Conservation (phyloP, 1,140 invertebrate genomes). For the Amphibalanus amphitrite region DNA sequence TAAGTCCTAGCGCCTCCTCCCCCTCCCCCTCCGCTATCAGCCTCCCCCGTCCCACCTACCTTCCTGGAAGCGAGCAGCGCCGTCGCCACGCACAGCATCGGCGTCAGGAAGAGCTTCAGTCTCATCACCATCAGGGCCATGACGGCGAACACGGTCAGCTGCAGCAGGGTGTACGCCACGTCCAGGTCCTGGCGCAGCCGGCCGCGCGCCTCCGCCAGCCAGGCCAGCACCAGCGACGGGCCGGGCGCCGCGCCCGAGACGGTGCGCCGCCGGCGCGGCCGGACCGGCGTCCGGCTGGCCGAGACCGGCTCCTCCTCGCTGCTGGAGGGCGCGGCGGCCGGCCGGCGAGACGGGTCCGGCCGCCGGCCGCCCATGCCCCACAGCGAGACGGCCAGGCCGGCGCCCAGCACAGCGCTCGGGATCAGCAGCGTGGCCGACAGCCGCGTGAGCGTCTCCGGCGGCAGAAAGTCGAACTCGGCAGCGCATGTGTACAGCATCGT, state of each 20-base stretch:
- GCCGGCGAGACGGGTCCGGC: no score
- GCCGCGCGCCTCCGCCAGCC: slow-evolving; percentile 35
- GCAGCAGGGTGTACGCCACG: slow-evolving; percentile 49
- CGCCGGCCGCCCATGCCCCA: no score
- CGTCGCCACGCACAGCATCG: slow-evolving; percentile 47
- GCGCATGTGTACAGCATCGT: slow-evolving; percentile 69
- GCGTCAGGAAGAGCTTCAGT: slow-evolving; percentile 63
- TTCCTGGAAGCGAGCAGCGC: slow-evolving; percentile 22
- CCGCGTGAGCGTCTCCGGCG: slow-evolving; percentile 31
- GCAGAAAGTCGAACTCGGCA: slow-evolving; percentile 64
- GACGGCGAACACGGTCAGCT: slow-evolving; percentile 43
- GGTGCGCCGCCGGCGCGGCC: no score
- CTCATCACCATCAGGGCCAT: slow-evolving; percentile 68
- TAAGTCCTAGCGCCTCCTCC: no score
- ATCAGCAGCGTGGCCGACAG: slow-evolving; percentile 37
- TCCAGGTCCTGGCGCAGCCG: slow-evolving; percentile 36
- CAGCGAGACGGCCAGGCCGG: slow-evolving; percentile 12
- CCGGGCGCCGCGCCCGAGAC: slow-evolving; percentile 26
- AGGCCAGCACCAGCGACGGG: slow-evolving; percentile 33
- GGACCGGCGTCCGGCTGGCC: no score
- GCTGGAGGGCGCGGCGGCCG: no score
- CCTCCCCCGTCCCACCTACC: no score
- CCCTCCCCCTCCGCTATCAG: no score
- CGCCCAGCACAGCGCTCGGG: slow-evolving; percentile 32
- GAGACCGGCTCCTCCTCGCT: no score